phyloP scores from a whole-genome alignment of 1,140 invertebrate genomes.

The Bombus impatiens region DNA sequence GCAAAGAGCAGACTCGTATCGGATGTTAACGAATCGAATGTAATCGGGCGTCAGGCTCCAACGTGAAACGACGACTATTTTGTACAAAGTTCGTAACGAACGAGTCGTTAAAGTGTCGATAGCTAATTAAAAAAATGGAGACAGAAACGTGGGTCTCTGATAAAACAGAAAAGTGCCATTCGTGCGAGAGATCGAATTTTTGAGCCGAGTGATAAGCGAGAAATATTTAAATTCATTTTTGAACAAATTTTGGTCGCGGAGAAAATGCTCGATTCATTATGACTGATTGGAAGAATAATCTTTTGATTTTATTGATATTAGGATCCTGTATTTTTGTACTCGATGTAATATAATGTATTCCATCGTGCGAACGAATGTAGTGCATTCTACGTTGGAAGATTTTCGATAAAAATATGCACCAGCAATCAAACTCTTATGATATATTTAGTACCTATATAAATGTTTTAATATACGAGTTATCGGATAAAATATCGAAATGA shows the following conservation, averaged over 20 bases:
- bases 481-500: no score
- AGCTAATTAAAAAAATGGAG: not conserved
- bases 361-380: no score
- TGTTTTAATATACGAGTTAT: no score
- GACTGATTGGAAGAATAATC: not conserved
- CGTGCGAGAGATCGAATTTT: constrained; percentile 62
- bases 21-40: constrained; percentile 35
- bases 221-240: constrained; percentile 30
- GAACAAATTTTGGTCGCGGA: constrained; percentile 52
- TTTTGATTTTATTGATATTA: no score
- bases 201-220: constrained; percentile 37
- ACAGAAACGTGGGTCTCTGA: not conserved
- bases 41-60: not conserved
- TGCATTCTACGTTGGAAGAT: no score
- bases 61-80: not conserved
- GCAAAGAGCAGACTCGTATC: constrained; percentile 6
- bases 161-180: not conserved
- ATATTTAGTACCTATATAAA: no score
- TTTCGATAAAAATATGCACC: no score
- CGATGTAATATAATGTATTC: no score
- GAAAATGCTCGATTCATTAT: constrained; percentile 17
- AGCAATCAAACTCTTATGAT: no score
- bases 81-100: not conserved
- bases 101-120: not conserved
- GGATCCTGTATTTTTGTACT: no score